phyloP scores from a whole-genome alignment of 1,140 invertebrate species.

The Drosophila sproati region DNA sequence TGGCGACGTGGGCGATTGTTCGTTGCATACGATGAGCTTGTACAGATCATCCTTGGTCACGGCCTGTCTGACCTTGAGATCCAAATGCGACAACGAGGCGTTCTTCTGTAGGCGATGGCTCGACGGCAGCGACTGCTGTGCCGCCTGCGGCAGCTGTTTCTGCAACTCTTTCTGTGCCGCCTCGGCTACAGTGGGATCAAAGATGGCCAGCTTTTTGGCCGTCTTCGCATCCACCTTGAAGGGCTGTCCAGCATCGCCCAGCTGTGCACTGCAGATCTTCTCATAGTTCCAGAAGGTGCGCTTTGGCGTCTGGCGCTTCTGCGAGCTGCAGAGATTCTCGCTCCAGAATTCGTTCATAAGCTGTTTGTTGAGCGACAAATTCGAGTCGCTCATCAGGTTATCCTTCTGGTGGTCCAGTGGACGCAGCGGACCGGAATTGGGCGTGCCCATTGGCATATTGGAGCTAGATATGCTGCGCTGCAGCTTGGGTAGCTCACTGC shows the following conservation, averaged over 20 bases:
- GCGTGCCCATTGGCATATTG: constrained; percentile 63
- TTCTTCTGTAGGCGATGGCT: constrained; percentile 79
- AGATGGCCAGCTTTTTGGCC: constrained; percentile 80
- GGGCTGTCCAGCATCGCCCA: constrained; percentile 72
- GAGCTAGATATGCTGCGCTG: constrained; percentile 81
- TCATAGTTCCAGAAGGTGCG: constrained; percentile 84
- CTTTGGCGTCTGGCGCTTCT: constrained; percentile 78
- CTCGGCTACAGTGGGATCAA: constrained; percentile 77
- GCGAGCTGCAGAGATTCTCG: constrained; percentile 75
- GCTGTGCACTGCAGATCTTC: constrained; percentile 76
- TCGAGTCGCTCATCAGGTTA: constrained; percentile 64
- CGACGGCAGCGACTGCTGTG: constrained; percentile 37
- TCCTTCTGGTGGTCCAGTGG: constrained; percentile 20
- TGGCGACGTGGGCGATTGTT: constrained; percentile 48
- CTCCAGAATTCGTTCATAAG: constrained; percentile 84
- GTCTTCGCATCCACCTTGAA: constrained; percentile 80
- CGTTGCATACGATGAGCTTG: constrained; percentile 82
- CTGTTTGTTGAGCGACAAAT: constrained; percentile 79
- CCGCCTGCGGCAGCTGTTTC: constrained; percentile 66
- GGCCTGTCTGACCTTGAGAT: constrained; percentile 76
- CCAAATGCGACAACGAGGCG: constrained; percentile 78
- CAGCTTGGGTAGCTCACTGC: constrained; percentile 60
- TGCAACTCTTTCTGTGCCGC: constrained; percentile 75
- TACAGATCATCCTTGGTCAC: constrained; percentile 84
- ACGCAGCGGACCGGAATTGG: constrained; percentile 14